Conservation (phyloP, 1,140 invertebrate genomes). For the Mya arenaria region DNA sequence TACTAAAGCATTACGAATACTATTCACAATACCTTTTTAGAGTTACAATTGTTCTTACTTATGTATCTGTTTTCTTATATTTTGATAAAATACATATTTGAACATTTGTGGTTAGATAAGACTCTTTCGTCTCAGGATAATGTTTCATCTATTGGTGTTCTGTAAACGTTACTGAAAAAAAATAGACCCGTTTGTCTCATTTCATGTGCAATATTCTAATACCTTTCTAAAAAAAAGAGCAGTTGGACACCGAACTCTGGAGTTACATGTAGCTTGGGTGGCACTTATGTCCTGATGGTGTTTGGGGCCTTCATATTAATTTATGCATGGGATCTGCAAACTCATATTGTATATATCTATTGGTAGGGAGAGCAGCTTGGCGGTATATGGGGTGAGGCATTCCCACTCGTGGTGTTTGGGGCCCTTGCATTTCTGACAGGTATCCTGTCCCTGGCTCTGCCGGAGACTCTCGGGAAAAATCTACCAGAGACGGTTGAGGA, state of each 20-base stretch:
- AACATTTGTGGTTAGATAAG: too few species aligned
- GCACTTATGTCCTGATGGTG: neutral
- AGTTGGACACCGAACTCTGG: neutral
- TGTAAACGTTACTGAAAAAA: too few species aligned
- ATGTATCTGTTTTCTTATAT: too few species aligned
- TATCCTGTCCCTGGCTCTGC: slow-evolving; percentile 80
- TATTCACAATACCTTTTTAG: too few species aligned
- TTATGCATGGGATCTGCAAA: neutral
- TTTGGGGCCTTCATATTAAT: neutral
- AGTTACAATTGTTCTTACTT: too few species aligned
- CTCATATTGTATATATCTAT: neutral
- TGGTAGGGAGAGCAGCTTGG: slow-evolving; percentile 8
- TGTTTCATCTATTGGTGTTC: too few species aligned
- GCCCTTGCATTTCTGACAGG: slow-evolving; percentile 82
- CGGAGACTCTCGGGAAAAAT: slow-evolving; percentile 84
- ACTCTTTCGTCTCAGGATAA: too few species aligned
- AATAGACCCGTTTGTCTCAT: neutral
- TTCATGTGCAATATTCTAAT: neutral
- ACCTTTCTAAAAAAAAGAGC: neutral
- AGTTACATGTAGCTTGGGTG: neutral
- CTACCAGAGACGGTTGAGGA: slow-evolving; percentile 84
- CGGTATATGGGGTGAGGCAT: slow-evolving; percentile 62
- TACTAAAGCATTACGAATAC: too few species aligned
- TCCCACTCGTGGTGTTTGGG: slow-evolving; percentile 84
- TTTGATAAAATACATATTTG: too few species aligned